These are phyloP conservation scores for Luperina nickerlii DNA, from an alignment of 2,888 invertebrate genomes.

Conservation along the genomic window DNA sequence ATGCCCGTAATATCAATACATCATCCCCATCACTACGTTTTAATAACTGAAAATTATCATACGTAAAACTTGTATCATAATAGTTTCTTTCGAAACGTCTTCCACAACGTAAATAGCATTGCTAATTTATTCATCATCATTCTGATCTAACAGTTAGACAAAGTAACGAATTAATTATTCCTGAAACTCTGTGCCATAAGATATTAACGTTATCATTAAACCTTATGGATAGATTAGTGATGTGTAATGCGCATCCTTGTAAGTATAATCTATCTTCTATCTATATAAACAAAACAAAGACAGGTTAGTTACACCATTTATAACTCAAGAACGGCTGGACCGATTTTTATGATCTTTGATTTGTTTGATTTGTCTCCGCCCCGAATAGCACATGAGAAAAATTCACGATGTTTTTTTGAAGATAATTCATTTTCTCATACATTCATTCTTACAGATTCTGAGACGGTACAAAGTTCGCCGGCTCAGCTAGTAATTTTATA, in stretches of 20 bases:
- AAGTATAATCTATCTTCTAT: too few relatives aligned
- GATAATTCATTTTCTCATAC: too few relatives aligned
- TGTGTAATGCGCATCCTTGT: not conserved
- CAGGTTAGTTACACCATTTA: too few relatives aligned
- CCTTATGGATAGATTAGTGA: constrained; percentile 4
- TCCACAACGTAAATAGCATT: not conserved
- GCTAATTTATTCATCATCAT: constrained; percentile 10
- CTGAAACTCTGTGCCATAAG: constrained; percentile 6
- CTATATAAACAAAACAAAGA: too few relatives aligned
- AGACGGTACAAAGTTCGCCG: too few relatives aligned
- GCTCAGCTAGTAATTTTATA: not conserved
- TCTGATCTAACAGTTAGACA: constrained; percentile 1
- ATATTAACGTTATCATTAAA: constrained; percentile 12
- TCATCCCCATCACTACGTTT: not conserved
- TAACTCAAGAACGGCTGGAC: too few relatives aligned
- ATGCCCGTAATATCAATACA: not conserved
- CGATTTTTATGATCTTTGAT: too few relatives aligned
- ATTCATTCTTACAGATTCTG: too few relatives aligned
- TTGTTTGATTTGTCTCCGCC: too few relatives aligned
- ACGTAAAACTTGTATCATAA: not conserved
- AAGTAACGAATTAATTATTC: constrained; percentile 17
- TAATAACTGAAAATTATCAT: not conserved
- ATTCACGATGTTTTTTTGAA: too few relatives aligned
- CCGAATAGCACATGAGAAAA: too few relatives aligned
- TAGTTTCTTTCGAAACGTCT: not conserved